Base-by-base conservation (phyloP, 2,797 vertebrate genomes). In the Silurus aristotelis region DNA sequence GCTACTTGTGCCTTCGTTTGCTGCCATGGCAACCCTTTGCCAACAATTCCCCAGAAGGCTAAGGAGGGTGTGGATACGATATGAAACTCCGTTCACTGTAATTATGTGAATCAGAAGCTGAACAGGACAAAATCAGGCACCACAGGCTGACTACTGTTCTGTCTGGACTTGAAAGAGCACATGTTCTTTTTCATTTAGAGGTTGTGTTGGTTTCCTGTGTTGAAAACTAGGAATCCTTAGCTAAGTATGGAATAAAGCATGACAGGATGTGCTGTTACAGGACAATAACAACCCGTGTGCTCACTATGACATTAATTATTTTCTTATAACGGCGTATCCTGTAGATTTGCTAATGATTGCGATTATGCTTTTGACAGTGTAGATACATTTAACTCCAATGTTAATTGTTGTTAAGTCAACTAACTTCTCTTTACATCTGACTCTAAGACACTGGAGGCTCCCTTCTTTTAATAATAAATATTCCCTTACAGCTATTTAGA, bases 11-110 rank as follows among this genome's bases (percentile, higher is more conserved):
- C 86, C 83, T 84, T 75, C 64, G 52, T 82, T 88, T 4, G 89
- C 88, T 89, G n/a, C 87, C 86, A 86, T 90, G 87, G 87, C 86
- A 89, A 90, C 89, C 77, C 86, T 83, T 46, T 31, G 58, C 70
- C 80, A 87, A 46, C 85, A 72, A 52, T 83, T 87, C 83, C 87
- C 67, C 61, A 83, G 61, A 85, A 89, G 60, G 77, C 67, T 82
- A 60, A 61, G 66, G 70, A 83, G 15, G 27, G 61, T 75, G 84
- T 77, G 78, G 85, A 56, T 52, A 77, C 15, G 55, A 85, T 75
- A 89, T 58, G 58, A 88, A 85, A 80, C 48, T 56, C 60, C 82
- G 31, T 71, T 76, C 63, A 27, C 72, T n/a, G 31, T 68, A 43
- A 84, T 72, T 64, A 67, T 83, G 60, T 73, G 38, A 83, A 46